phyloP scores from a whole-genome alignment of 2,113 vertebrate species.

The Salvelinus fontinalis region DNA sequence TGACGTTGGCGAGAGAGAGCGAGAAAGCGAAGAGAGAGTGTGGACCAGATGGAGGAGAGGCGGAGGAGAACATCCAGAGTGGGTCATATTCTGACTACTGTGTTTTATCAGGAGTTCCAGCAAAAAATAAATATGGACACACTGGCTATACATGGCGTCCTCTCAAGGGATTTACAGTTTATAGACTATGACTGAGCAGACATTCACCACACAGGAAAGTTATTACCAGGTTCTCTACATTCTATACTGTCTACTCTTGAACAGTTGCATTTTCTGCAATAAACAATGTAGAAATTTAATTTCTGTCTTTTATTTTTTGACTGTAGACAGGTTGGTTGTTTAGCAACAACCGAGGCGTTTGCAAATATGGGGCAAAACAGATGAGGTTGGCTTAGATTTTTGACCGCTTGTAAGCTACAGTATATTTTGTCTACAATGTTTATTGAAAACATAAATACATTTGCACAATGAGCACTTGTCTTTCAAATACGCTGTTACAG shows the following conservation, averaged over 20 bases:
- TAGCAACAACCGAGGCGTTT: too few relatives aligned
- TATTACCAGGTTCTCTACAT: neutral
- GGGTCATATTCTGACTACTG: neutral
- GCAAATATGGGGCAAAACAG: too few relatives aligned
- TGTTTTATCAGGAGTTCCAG: neutral
- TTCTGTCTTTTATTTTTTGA: neutral
- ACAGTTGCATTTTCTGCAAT: slow-evolving; percentile 7
- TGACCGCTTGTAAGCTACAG: too few relatives aligned
- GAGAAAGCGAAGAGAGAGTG: slow-evolving; percentile 14
- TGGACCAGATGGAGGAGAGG: slow-evolving; percentile 19
- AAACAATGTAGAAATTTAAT: slow-evolving; percentile 1
- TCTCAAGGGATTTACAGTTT: slow-evolving; percentile 5
- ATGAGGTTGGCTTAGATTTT: too few relatives aligned
- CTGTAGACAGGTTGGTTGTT: too few relatives aligned
- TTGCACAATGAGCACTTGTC: too few relatives aligned
- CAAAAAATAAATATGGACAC: neutral
- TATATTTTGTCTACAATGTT: too few relatives aligned
- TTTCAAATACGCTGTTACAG: too few relatives aligned
- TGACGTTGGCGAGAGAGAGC: slow-evolving; percentile 49
- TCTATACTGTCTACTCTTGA: neutral
- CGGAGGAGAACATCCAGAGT: neutral
- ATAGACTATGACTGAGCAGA: neutral
- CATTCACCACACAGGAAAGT: neutral
- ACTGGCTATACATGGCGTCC: neutral
- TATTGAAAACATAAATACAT: too few relatives aligned